These are phyloP conservation scores for Zootermopsis nevadensis DNA, from an alignment of 2,888 invertebrate species.

Conservation along the genomic window DNA sequence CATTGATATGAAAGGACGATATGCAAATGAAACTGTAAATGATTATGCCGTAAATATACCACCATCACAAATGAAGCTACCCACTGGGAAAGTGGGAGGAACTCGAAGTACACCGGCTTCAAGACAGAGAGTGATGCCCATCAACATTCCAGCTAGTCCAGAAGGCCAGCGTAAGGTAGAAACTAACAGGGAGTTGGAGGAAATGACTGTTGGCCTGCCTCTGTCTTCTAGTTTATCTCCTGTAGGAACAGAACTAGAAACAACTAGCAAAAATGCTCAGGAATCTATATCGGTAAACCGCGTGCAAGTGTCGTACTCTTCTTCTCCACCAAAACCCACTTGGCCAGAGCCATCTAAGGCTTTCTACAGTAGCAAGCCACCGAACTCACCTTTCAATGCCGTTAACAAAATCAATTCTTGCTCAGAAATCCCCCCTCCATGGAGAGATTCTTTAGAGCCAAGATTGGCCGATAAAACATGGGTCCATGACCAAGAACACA, in stretches of 20 bases:
- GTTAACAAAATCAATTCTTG: background rate
- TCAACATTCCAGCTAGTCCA: constrained; percentile 65
- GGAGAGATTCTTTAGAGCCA: background rate
- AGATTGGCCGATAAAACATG: background rate
- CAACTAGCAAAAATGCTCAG: background rate
- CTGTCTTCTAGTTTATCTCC: constrained; percentile 10
- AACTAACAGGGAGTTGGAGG: constrained; percentile 7
- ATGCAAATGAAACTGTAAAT: constrained; percentile 63
- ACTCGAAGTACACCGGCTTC: constrained; percentile 66
- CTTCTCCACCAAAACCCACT: constrained; percentile 64
- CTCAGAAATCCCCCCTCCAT: background rate
- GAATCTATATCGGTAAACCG: constrained; percentile 24
- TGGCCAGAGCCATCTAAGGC: constrained; percentile 58
- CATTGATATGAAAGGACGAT: constrained; percentile 67
- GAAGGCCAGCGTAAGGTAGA: constrained; percentile 55
- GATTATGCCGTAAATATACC: constrained; percentile 25
- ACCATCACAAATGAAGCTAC: constrained; percentile 15
- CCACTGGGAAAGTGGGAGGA: constrained; percentile 26
- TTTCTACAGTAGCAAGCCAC: background rate
- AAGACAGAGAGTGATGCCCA: constrained; percentile 69
- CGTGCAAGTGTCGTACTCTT: constrained; percentile 62
- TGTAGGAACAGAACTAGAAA: background rate
- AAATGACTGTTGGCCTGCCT: constrained; percentile 17
- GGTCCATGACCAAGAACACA: background rate
- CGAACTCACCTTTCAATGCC: background rate